Conservation (phyloP, 2,888 invertebrate genomes). For the Chloromyia formosa region DNA sequence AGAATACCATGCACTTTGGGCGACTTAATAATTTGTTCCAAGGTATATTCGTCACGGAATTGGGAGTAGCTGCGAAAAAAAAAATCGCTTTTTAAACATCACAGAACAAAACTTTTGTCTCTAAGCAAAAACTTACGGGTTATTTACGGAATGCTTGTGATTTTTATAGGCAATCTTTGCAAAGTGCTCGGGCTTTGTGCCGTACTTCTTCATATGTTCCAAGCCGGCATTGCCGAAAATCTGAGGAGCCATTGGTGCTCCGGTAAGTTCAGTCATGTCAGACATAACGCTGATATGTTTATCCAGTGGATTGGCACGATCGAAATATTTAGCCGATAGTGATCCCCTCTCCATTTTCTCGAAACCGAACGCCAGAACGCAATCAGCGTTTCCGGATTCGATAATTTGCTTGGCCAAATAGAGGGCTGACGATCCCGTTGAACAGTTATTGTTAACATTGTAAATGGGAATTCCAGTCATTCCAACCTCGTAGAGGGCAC, state of each 20-base stretch:
- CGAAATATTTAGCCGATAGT: constrained; percentile 76
- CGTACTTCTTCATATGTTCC: constrained; percentile 86
- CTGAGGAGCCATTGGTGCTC: constrained; percentile 90
- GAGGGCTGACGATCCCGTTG: constrained; percentile 94
- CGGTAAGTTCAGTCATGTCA: constrained; percentile 80
- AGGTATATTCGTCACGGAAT: constrained; percentile 87
- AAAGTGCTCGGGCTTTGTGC: constrained; percentile 90
- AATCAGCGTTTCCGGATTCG: constrained; percentile 86
- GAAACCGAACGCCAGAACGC: constrained; percentile 93
- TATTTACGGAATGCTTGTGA: constrained; percentile 95
- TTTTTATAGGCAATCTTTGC: constrained; percentile 99
- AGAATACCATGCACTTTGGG: constrained; percentile 90
- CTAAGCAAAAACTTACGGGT: constrained; percentile 74
- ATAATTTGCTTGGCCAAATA: constrained; percentile 90
- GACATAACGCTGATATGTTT: constrained; percentile 87
- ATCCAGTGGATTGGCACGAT: constrained; percentile 90
- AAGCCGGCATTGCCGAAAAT: constrained; percentile 95
- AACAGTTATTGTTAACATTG: constrained; percentile 99
- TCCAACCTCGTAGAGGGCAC: constrained; percentile 92
- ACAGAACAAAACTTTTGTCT: constrained; percentile 4
- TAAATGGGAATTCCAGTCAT: constrained; percentile 97
- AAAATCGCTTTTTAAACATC: not conserved
- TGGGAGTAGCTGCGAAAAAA: constrained; percentile 80
- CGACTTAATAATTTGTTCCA: constrained; percentile 90
- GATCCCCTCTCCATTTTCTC: constrained; percentile 98